A percentile compares a stretch with the other conserved stretches of the same genome.
Conservation (phyloP, 2,888 invertebrate genomes). For the Venustoraphidia nigricollis region DNA sequence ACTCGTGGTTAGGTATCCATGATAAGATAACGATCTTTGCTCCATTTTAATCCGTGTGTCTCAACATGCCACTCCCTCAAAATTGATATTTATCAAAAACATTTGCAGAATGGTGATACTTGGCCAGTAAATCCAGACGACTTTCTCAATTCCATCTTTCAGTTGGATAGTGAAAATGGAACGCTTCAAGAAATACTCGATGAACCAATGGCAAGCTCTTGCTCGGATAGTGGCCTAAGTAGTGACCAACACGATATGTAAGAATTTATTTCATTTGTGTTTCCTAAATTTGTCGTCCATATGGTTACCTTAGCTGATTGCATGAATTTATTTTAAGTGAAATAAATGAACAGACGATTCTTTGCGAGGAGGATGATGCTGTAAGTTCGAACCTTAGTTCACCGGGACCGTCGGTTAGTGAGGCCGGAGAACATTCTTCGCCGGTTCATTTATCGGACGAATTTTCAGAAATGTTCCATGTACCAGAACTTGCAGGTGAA, state of each 20-base stretch:
- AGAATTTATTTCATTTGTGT: slow-evolving; percentile 17
- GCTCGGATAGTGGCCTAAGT: slow-evolving; percentile 57
- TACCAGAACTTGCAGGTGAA: slow-evolving; percentile 15
- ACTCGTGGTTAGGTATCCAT: neutral
- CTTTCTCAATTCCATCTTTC: slow-evolving; percentile 52
- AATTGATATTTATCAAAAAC: slow-evolving; percentile 1
- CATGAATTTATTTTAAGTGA: neutral
- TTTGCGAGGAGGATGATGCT: slow-evolving; percentile 5
- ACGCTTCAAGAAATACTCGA: slow-evolving; percentile 41
- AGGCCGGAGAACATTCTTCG: slow-evolving; percentile 12
- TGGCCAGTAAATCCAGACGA: slow-evolving; percentile 40
- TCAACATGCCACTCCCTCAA: slow-evolving; percentile 6
- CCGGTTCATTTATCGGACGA: slow-evolving; percentile 1
- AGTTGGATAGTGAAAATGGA: slow-evolving; percentile 34
- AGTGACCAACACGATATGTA: slow-evolving; percentile 43
- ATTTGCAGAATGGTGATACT: slow-evolving; percentile 26
- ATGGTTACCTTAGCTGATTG: neutral
- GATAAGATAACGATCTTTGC: neutral
- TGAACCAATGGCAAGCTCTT: slow-evolving; percentile 26
- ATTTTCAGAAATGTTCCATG: slow-evolving; percentile 2
- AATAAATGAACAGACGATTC: neutral
- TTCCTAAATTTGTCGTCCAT: neutral
- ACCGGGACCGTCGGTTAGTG: slow-evolving; percentile 13
- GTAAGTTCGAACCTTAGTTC: slow-evolving; percentile 11
- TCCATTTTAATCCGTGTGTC: slow-evolving; percentile 4